Evolutionary conservation across 2,797 vertebrate species (phyloP).

Genomic region (Propithecus perrieri): DNA sequence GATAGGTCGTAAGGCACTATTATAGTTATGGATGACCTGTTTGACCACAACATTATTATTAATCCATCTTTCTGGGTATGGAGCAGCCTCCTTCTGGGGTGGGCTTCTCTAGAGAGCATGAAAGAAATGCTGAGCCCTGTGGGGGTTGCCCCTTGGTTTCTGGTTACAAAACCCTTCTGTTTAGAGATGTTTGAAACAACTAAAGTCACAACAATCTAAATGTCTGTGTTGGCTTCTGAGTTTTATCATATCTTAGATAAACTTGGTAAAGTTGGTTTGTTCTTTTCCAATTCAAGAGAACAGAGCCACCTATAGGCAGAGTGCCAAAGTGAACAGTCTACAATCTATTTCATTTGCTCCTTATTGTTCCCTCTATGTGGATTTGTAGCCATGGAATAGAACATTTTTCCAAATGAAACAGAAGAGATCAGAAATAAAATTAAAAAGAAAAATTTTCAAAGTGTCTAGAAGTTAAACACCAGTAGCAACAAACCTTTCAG

Average conservation of each 20-base stretch:
- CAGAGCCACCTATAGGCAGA: not conserved
- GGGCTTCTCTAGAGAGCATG: not conserved
- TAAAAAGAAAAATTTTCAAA: not conserved
- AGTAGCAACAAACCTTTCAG: not conserved
- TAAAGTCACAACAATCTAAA: not conserved
- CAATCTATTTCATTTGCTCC: no score
- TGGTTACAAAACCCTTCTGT: not conserved
- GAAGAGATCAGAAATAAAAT: not conserved
- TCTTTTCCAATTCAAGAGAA: not conserved
- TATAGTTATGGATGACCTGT: not conserved
- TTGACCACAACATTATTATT: not conserved
- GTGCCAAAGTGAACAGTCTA: not conserved
- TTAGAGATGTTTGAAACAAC: not conserved
- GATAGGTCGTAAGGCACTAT: not conserved
- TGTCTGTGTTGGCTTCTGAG: not conserved
- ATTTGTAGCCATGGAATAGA: not conserved
- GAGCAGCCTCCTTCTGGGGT: not conserved
- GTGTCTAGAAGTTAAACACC: not conserved
- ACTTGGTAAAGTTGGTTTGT: not conserved
- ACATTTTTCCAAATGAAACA: not conserved
- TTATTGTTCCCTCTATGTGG: not conserved
- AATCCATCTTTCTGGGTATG: not conserved
- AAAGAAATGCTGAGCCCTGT: not conserved
- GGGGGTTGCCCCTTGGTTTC: not conserved
- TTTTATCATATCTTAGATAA: not conserved